Base-by-base conservation (phyloP, 2,888 invertebrate species). In the Trichacis sp. region DNA sequence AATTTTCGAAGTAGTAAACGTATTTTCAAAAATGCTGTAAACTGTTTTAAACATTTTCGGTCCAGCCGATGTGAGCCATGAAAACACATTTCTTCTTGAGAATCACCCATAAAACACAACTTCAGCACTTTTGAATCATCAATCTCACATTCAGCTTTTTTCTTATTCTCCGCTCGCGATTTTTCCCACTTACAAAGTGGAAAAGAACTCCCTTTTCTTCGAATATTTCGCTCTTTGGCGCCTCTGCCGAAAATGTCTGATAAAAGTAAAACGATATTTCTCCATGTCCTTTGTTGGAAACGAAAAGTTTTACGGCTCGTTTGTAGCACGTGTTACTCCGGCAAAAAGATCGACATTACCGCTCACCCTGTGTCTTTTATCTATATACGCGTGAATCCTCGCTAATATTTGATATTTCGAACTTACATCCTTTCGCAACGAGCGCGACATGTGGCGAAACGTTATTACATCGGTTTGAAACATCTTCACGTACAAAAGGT, bases 371-470 rank as follows among this genome's bases (percentile, higher is more conserved):
- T 57, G 61, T 65, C 67, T 70, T 67, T 67, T 58, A 51, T 58
- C 51, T n/a, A n/a, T n/a, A n/a, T n/a, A n/a, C 47, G 45, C 20
- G 63, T 29, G 56, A 71, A 69, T 73, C 65, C 71, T 62, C 68
- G 67, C 75, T 79, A 74, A 82, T 82, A 82, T 81, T 80, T 74
- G 77, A 79, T 61, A 76, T 76, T 78, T 79, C 71, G 71, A 73
- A 73, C 76, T 75, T 70, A 76, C 71, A 76, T 75, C 75, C 75
- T 70, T 71, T 71, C 59, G 56, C 54, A 54, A 49, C 60, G 52
- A 64, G 43, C 72, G 80, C 76, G 78, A 81, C 82, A 82, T 78
- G 76, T 82, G 82, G 77, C 73, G 60, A 74, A 73, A 57, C 69
- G 72, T 77, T 80, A 80, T 80, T 80, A 72, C 73, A 64, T 18